A percentile compares a stretch with the other conserved stretches of the same genome.
phyloP scores from a whole-genome alignment of 2,888 invertebrate genomes.

The Cremastinae sp. region DNA sequence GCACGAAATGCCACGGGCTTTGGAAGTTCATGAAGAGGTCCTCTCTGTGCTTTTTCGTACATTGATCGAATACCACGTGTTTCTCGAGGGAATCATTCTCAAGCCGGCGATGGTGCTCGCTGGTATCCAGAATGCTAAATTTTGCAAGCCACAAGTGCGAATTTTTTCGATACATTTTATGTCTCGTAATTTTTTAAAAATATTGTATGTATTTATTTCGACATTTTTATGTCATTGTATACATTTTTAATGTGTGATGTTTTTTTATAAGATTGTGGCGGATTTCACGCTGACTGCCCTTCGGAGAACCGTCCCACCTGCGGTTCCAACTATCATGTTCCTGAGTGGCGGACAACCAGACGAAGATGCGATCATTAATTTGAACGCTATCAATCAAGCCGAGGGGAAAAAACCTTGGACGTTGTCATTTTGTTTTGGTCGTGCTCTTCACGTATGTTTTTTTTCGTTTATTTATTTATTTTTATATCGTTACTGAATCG shows the following conservation, averaged over 20 bases:
- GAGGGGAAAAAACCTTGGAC: slow-evolving; percentile 94
- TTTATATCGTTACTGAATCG: no score
- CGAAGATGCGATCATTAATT: slow-evolving; percentile 95
- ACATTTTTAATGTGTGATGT: no score
- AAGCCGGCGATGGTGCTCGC: slow-evolving; percentile 99
- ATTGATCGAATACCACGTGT: slow-evolving; percentile 96
- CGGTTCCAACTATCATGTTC: slow-evolving; percentile 97
- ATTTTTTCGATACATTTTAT: no score
- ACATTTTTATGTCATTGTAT: background rate
- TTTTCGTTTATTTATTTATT: background rate
- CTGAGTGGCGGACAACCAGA: slow-evolving; percentile 98
- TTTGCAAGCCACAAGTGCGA: slow-evolving; percentile 65
- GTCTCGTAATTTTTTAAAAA: no score
- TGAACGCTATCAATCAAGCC: slow-evolving; percentile 95
- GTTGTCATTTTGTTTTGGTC: slow-evolving; percentile 97
- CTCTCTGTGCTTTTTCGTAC: slow-evolving; percentile 81
- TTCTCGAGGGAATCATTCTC: slow-evolving; percentile 96
- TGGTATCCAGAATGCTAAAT: slow-evolving; percentile 80
- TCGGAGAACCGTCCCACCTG: slow-evolving; percentile 94
- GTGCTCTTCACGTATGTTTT: slow-evolving; percentile 90
- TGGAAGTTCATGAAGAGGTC: slow-evolving; percentile 80
- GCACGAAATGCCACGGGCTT: slow-evolving; percentile 83
- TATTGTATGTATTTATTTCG: background rate
- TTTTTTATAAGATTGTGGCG: slow-evolving; percentile 93
- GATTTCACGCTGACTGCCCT: slow-evolving; percentile 95